phyloP scores from a whole-genome alignment of 2,888 invertebrate species.

The Onchidella celtica region DNA sequence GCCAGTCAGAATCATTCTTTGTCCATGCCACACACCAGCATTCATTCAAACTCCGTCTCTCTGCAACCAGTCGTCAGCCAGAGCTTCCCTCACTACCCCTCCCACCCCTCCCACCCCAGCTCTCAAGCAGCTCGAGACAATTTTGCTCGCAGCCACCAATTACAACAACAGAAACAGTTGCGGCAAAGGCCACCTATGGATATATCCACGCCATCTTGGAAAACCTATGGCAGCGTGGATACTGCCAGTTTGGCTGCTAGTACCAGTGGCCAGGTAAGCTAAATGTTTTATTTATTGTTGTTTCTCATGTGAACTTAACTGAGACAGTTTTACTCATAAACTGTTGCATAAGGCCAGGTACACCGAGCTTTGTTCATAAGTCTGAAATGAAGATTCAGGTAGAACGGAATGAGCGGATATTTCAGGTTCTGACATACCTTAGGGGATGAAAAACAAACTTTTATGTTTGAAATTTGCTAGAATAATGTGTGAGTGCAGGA shows the following conservation, averaged over 20 bases:
- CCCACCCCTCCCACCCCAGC: conserved; percentile 70
- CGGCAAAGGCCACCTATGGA: conserved; percentile 23
- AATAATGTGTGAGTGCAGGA: too few species aligned
- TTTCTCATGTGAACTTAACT: too few species aligned
- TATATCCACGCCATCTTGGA: background rate
- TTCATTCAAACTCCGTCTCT: conserved; percentile 1
- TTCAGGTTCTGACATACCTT: too few species aligned
- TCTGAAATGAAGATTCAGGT: too few species aligned
- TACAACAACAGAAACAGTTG: conserved; percentile 34
- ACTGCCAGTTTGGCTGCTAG: background rate
- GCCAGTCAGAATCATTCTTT: background rate
- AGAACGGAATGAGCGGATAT: too few species aligned
- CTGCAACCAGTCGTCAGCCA: conserved; percentile 16
- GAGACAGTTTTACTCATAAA: too few species aligned
- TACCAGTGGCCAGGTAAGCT: conserved; percentile 11
- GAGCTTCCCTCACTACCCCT: conserved; percentile 52
- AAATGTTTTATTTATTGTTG: background rate
- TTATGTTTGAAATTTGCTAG: too few species aligned
- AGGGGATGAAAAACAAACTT: too few species aligned
- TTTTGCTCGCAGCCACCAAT: conserved; percentile 35
- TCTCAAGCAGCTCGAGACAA: conserved; percentile 57
- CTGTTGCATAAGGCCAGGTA: too few species aligned
- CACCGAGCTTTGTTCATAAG: too few species aligned
- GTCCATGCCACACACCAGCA: conserved; percentile 7
- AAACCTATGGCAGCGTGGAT: conserved; percentile 13